These are phyloP conservation scores for Ptyas mucosa DNA, from an alignment of 2,113 vertebrate genomes.

Conservation along the genomic window DNA sequence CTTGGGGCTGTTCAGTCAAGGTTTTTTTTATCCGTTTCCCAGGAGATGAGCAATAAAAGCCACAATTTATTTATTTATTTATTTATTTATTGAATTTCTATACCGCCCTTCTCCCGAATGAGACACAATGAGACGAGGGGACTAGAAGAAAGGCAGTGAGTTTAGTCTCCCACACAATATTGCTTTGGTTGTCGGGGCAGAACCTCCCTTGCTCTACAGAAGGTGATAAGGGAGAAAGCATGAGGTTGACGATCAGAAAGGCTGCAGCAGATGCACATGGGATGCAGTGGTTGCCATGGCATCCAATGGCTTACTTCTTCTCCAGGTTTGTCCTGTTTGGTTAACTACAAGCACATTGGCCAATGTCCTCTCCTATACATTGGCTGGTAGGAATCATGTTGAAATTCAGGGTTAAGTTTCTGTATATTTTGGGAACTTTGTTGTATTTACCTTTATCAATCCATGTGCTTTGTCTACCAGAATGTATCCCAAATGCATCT, in stretches of 20 bases:
- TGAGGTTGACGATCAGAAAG: neutral
- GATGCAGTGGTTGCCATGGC: slow-evolving; percentile 32
- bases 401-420: neutral
- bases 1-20: neutral
- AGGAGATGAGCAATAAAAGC: neutral
- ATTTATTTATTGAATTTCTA: too few relatives aligned
- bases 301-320: slow-evolving; percentile 32
- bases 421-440: neutral
- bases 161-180: neutral
- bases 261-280: slow-evolving; percentile 24
- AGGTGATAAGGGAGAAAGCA: neutral
- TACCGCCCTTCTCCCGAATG: too few relatives aligned
- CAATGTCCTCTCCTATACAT: neutral
- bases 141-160: slow-evolving; percentile 19
- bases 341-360: slow-evolving; percentile 1
- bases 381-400: neutral
- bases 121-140: neutral
- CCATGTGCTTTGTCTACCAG: neutral
- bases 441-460: neutral
- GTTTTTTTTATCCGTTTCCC: neutral
- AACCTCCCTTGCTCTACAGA: neutral
- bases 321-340: slow-evolving; percentile 16
- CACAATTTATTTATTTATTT: too few relatives aligned
- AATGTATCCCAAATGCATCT: neutral
- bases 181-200: slow-evolving; percentile 10